Percentiles rank a stretch among this genome's conserved stretches.
Evolutionary conservation across 1,140 invertebrate species (phyloP).

Genomic region (Halyomorpha halys): DNA sequence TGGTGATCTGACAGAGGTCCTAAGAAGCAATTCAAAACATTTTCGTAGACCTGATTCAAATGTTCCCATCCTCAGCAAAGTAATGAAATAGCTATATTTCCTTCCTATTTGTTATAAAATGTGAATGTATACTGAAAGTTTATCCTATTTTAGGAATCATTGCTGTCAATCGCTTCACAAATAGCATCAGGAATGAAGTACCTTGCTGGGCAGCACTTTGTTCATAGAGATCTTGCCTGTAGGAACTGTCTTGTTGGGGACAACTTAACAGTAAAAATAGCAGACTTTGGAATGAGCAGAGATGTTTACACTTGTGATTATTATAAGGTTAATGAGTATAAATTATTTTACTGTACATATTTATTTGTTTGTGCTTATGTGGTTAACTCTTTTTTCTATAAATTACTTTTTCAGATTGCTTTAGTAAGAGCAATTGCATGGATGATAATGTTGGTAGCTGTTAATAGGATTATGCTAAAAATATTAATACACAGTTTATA

Average conservation of each 20-base stretch:
- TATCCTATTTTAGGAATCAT: slow-evolving; percentile 36
- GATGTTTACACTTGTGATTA: slow-evolving; percentile 88
- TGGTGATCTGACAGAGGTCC: slow-evolving; percentile 74
- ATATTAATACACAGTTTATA: no score
- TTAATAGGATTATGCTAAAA: no score
- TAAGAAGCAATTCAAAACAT: slow-evolving; percentile 52
- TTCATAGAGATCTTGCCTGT: slow-evolving; percentile 83
- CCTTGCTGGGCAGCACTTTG: slow-evolving; percentile 74
- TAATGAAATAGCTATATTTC: slow-evolving; percentile 25
- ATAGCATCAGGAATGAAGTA: slow-evolving; percentile 83
- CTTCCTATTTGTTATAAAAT: not conserved
- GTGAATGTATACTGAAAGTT: not conserved
- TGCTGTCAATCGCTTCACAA: slow-evolving; percentile 59
- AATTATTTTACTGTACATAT: not conserved
- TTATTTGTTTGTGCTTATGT: not conserved
- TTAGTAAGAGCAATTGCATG: no score
- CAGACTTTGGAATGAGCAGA: slow-evolving; percentile 84
- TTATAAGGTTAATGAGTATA: slow-evolving; percentile 60
- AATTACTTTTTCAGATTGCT: no score
- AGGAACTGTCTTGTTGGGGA: slow-evolving; percentile 80
- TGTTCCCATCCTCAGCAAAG: slow-evolving; percentile 40
- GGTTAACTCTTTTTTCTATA: no score
- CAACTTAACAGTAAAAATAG: slow-evolving; percentile 72
- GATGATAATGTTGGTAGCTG: no score
- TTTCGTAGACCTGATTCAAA: slow-evolving; percentile 32